Evolutionary conservation across 2,888 invertebrate species (phyloP).

Genomic region (Tenthredo distinguenda): DNA sequence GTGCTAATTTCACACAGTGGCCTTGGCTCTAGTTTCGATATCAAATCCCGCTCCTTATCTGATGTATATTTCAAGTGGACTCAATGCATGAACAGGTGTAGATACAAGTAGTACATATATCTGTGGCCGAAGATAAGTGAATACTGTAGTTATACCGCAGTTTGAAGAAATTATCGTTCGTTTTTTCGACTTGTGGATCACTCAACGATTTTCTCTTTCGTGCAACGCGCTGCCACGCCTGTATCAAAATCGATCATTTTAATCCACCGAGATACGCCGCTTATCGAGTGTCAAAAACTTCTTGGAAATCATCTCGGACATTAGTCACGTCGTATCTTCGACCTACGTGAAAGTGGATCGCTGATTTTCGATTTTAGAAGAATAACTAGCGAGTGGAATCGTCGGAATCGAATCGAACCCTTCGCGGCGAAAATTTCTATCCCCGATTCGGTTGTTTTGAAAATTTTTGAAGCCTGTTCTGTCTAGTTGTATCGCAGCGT

Average conservation of each 20-base stretch:
- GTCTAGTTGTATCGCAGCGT: not conserved
- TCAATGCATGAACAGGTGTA: not conserved
- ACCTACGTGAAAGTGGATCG: not conserved
- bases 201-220: not conserved
- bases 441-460: not conserved
- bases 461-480: not conserved
- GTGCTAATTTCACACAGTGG: not conserved
- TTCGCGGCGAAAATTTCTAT: not conserved
- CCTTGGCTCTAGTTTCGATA: not conserved
- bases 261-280: not conserved
- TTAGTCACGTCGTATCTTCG: not conserved
- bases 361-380: not conserved
- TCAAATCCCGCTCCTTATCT: not conserved
- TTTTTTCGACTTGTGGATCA: not conserved
- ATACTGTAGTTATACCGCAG: not conserved
- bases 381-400: not conserved
- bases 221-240: not conserved
- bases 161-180: not conserved
- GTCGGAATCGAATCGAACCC: not conserved
- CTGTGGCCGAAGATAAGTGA: not conserved
- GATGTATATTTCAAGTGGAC: not conserved
- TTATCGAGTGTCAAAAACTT: constrained; percentile 13
- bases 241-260: not conserved
- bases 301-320: not conserved
- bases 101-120: not conserved